Base-by-base conservation (phyloP, 2,113 vertebrate genomes). In the Gadus chalcogrammus region DNA sequence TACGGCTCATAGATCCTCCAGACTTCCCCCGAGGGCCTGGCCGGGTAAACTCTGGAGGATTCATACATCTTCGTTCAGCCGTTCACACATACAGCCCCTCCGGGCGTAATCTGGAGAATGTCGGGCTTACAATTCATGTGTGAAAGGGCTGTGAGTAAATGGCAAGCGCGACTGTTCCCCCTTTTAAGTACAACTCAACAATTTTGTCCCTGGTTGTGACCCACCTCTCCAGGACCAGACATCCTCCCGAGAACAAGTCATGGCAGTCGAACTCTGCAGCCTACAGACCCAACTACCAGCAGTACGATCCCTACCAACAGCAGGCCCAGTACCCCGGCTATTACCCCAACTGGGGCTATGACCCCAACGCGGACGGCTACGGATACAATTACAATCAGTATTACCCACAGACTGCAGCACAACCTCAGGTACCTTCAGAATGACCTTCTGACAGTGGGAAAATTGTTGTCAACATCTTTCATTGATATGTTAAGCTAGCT, bases 311-410 rank as follows among this genome's bases (percentile, higher is more conserved):
- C 88, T 95, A 97, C 73, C 94, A 96, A 84, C 94, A 95, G 75
- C 94, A 96, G 77, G 91, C 91, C 15, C 53, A 55, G 15, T 96
- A 95, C 22, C 90, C 94, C 61, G 94, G 87, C 67, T 96, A 94
- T 82, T 96, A 95, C 3, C 85, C 94, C 0, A 89, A 94, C 38
- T 98, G 95, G 96, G 93, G 94, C 73, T 97, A 96, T 0, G 94
- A 97, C 84, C 94, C 95, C 85, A 93, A 93, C 61, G 93, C 88
- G 0, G 93, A 83, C 52, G 92, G 88, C 68, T 96, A 96, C 67
- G 94, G 93, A 83, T 97, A 95, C 89, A 93, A 87, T 70, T 96
- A 95, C 0, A 94, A 90, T 0, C 94, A 96, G 82, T 96, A 96
- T 67, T 96, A 96, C 85, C 89, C 94, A 0, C 94, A 94, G 84